Base-by-base conservation (phyloP, 2,797 vertebrate genomes). In the Agapornis canus region DNA sequence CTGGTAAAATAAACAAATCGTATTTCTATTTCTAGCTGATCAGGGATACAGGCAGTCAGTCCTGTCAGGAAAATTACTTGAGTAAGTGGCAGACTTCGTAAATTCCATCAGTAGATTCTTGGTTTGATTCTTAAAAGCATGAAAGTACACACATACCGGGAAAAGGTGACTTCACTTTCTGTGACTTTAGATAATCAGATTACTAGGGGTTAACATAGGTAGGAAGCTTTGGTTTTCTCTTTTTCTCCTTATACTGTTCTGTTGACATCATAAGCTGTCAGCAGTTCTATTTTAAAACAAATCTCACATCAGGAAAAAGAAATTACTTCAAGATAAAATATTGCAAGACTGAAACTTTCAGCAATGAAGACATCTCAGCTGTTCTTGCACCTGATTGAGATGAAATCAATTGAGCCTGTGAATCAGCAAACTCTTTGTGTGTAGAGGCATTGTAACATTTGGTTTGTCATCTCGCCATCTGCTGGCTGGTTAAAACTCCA, bases 391-490 rank as follows among this genome's bases (percentile, higher is more conserved):
- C 76, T 94, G 91, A 70, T 32, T 42, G 84, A 71, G 68, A 85
- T 35, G 3, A 73, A 82, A 82, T 93, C 51, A 93, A 9, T 1
- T 73, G 31, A 85, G 61, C n/a, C 9, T 48, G 59, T 81, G 77
- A 95, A 83, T 94, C 85, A 94, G 57, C 72, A 88, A 81, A 68
- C 13, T 89, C 64, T 87, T 92, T 83, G 39, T 43, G n/a, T 48
- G 54, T 26, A 91, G 80, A 59, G 11, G 37, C 20, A 61, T 83
- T 3, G 2, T 76, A n/a, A n/a, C 42, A 75, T 47, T 65, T 71
- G 5, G 8, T 87, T 90, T 88, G 64, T 82, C 49, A 59, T 81
- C 64, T 57, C 39, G 86, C 79, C 87, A 90, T 94, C 70, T 96
- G 90, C 57, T 86, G 49, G 13, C 27, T 92, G 47, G 57, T 86